Percentiles rank a stretch among this genome's conserved stretches.
phyloP scores from a whole-genome alignment of 1,140 invertebrate species.

The Zophobas atratus region DNA sequence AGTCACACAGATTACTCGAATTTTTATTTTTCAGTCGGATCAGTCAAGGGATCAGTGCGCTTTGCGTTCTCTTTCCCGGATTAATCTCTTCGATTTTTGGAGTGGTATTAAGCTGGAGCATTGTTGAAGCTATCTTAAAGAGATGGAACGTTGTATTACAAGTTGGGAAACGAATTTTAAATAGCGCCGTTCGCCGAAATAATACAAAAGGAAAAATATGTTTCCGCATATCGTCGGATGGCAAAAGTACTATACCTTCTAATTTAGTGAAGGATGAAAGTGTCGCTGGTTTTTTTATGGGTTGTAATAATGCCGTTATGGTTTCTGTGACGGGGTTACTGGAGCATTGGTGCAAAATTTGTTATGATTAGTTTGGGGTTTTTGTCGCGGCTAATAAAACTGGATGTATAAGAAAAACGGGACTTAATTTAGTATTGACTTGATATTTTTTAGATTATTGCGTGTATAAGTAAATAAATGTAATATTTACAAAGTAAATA shows the following conservation, averaged over 20 bases:
- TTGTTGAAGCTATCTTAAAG: background rate
- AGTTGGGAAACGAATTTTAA: background rate
- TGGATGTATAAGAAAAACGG: too few species aligned
- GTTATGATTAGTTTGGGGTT: background rate
- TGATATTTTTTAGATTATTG: too few species aligned
- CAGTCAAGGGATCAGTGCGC: background rate
- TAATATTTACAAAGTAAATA: too few species aligned
- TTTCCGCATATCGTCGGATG: background rate
- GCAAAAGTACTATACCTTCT: conserved; percentile 7
- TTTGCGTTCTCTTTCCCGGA: background rate
- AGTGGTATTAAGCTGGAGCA: background rate
- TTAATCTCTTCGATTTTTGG: conserved; percentile 12
- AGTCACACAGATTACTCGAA: too few species aligned
- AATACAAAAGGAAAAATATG: background rate
- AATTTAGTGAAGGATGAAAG: conserved; percentile 8
- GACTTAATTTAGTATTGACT: too few species aligned
- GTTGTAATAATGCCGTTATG: conserved; percentile 1
- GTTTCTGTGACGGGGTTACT: background rate
- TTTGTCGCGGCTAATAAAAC: background rate
- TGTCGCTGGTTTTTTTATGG: background rate
- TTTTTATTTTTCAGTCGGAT: conserved; percentile 9
- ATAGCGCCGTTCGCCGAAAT: background rate
- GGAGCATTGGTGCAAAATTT: background rate
- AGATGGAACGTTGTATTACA: background rate
- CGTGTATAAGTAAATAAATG: too few species aligned